Evolutionary conservation across 2,113 vertebrate species (phyloP).

Genomic region (Dissostichus mawsoni): DNA sequence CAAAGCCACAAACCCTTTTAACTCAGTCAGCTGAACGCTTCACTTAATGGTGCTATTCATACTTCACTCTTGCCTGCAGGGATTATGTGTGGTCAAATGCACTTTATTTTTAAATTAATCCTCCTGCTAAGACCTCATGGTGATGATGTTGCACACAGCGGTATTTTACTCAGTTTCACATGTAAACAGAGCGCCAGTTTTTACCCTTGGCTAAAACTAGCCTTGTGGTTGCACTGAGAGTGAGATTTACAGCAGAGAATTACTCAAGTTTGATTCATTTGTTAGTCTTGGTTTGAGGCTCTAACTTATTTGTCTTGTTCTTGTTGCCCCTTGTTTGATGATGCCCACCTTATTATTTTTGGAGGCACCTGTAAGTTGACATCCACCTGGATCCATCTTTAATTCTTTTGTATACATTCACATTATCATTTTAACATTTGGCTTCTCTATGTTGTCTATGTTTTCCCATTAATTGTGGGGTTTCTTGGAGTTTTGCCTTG

Average conservation of each 20-base stretch:
- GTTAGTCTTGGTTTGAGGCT: neutral
- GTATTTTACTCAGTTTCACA: neutral
- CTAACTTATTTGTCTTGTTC: neutral
- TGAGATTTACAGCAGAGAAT: too few relatives aligned
- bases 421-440: too few relatives aligned
- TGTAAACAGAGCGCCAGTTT: constrained; percentile 1
- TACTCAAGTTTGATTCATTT: too few relatives aligned
- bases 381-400: too few relatives aligned
- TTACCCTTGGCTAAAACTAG: neutral
- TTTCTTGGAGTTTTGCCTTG: too few relatives aligned
- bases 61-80: constrained; percentile 17
- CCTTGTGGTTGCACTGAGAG: too few relatives aligned
- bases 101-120: constrained; percentile 56
- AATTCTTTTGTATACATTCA: too few relatives aligned
- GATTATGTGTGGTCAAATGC: constrained; percentile 52
- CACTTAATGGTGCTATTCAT: constrained; percentile 50
- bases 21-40: constrained; percentile 39
- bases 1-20: constrained; percentile 39
- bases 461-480: too few relatives aligned
- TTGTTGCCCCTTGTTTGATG: neutral
- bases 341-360: too few relatives aligned
- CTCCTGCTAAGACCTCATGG: constrained; percentile 15
- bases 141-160: constrained; percentile 13
- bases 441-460: too few relatives aligned
- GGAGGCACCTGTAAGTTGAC: too few relatives aligned